phyloP scores from a whole-genome alignment of 2,113 vertebrate genomes.

The Otolemur garnettii region DNA sequence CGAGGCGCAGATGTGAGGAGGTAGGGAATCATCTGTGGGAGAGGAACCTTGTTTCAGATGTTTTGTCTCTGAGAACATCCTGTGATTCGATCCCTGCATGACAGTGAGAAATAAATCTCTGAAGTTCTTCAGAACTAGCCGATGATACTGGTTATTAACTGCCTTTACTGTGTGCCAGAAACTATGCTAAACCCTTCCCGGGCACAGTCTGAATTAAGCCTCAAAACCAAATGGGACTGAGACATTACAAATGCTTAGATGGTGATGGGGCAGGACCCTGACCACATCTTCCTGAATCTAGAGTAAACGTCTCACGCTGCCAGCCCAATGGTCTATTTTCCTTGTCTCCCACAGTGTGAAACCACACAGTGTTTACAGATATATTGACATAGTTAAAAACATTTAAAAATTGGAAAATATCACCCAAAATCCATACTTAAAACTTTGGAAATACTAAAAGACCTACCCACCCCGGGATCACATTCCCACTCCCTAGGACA shows the following conservation, averaged over 20 bases:
- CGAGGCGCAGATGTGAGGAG: background rate
- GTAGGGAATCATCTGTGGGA: background rate
- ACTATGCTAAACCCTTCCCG: background rate
- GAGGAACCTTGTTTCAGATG: background rate
- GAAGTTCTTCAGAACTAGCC: background rate
- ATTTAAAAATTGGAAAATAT: conserved; percentile 24
- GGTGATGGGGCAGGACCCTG: background rate
- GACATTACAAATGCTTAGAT: background rate
- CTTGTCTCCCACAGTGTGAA: background rate
- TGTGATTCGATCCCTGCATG: background rate
- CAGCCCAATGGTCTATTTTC: background rate
- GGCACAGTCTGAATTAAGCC: background rate
- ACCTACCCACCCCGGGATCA: background rate
- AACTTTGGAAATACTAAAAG: background rate
- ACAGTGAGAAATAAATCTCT: conserved; percentile 19
- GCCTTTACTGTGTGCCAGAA: background rate
- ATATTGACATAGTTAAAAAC: background rate
- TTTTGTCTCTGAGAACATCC: background rate
- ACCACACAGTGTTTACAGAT: background rate
- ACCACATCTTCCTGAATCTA: background rate
- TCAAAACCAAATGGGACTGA: background rate
- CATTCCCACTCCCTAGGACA: background rate
- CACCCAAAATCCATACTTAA: background rate
- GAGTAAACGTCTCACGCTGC: background rate
- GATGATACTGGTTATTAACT: background rate